Percentiles rank a stretch among this genome's conserved stretches.
Conservation (phyloP, 2,797 vertebrate species). For the Sciurus carolinensis region DNA sequence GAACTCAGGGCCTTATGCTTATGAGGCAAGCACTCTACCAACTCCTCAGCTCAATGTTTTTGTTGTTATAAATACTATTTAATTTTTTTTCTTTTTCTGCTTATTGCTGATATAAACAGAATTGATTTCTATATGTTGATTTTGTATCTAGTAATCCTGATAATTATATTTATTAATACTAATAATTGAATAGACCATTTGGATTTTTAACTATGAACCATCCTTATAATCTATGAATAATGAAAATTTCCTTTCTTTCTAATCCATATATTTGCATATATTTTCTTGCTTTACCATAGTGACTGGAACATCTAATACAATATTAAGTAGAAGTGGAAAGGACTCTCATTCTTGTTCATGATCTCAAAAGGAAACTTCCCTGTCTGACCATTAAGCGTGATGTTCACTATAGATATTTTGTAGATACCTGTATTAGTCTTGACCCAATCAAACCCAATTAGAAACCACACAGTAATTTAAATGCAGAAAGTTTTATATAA, state of each 20-base stretch:
- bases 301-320: background rate
- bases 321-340: background rate
- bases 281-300: background rate
- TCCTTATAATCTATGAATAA: background rate
- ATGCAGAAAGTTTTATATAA: background rate
- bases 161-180: background rate
- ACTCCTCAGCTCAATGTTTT: background rate
- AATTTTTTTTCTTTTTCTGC: slow-evolving; percentile 12
- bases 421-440: background rate
- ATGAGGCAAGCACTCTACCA: too few species aligned
- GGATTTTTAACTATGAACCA: background rate
- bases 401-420: background rate
- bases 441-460: background rate
- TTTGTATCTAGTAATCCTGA: background rate
- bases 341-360: background rate
- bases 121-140: background rate
- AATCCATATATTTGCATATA: background rate
- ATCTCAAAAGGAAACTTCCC: background rate
- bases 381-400: background rate
- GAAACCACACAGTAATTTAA: background rate
- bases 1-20: too few species aligned
- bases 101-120: background rate
- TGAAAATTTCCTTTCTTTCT: background rate
- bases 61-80: slow-evolving; percentile 1
- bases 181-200: background rate